A percentile compares a stretch with the other conserved stretches of the same genome.
Evolutionary conservation across 2,113 vertebrate genomes (phyloP).

Genomic region (Leptosomus discolor): DNA sequence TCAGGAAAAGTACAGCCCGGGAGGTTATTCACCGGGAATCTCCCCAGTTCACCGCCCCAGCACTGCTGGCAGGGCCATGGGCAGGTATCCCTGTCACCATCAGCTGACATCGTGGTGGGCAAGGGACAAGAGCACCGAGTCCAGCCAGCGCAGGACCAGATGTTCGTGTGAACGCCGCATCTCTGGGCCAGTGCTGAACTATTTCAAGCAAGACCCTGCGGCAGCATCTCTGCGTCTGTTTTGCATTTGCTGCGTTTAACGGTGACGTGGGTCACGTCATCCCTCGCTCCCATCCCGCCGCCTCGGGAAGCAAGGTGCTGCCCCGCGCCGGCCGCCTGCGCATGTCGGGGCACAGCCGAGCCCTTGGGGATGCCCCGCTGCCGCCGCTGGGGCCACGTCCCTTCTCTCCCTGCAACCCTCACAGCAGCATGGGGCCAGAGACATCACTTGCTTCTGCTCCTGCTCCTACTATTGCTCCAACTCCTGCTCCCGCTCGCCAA

Average conservation of each 20-base stretch:
- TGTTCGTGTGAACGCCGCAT: accelerated
- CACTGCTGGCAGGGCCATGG: neutral
- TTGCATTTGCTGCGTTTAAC: neutral
- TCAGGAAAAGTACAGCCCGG: neutral
- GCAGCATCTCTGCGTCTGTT: neutral
- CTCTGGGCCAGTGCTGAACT: neutral
- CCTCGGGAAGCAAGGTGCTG: neutral
- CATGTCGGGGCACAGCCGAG: neutral
- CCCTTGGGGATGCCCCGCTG: neutral
- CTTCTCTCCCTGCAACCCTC: neutral
- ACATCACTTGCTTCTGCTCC: neutral
- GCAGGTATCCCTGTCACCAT: no score
- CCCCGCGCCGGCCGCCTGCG: neutral
- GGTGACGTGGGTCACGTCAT: neutral
- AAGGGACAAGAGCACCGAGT: neutral
- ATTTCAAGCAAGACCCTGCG: neutral
- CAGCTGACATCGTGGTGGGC: accelerated
- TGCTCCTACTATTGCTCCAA: neutral
- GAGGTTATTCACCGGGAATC: neutral
- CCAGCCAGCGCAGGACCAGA: neutral
- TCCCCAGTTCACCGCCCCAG: neutral
- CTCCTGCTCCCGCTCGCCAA: neutral
- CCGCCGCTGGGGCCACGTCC: neutral
- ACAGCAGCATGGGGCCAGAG: accelerated
- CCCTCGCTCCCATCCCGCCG: neutral